Conservation (phyloP, 2,797 vertebrate species). For the Siniperca scherzeri region DNA sequence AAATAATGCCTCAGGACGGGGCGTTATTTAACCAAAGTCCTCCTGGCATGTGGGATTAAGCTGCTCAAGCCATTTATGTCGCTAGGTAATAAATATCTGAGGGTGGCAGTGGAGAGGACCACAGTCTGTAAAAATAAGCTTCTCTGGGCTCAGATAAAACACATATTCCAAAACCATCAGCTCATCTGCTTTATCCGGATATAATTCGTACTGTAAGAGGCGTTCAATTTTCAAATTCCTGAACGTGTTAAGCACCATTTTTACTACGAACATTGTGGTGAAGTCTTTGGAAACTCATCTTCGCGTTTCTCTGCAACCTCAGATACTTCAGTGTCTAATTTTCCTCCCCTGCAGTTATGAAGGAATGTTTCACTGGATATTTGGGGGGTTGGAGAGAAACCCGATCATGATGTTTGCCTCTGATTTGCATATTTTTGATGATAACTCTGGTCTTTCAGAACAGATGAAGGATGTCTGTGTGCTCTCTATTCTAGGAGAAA, state of each 20-base stretch:
- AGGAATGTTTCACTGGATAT: conserved; percentile 58
- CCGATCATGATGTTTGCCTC: conserved; percentile 38
- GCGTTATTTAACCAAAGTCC: conserved; percentile 64
- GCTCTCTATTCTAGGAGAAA: neutral
- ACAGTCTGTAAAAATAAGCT: conserved; percentile 48
- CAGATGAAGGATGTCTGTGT: conserved; percentile 19
- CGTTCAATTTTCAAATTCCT: conserved; percentile 37
- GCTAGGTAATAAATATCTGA: conserved; percentile 60
- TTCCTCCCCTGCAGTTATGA: conserved; percentile 45
- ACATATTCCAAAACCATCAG: conserved; percentile 40
- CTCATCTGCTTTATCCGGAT: conserved; percentile 43
- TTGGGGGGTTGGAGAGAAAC: conserved; percentile 12
- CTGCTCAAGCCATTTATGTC: conserved; percentile 59
- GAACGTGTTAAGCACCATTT: conserved; percentile 37
- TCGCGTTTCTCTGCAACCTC: conserved; percentile 37
- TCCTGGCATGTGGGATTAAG: conserved; percentile 65
- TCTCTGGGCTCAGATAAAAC: conserved; percentile 39
- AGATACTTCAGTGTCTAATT: conserved; percentile 50
- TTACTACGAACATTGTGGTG: conserved; percentile 34
- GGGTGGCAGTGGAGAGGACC: conserved; percentile 32
- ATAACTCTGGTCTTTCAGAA: conserved; percentile 22
- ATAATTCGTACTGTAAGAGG: conserved; percentile 27
- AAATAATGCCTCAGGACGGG: conserved; percentile 61
- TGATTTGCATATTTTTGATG: conserved; percentile 61
- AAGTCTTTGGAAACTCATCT: conserved; percentile 43